Conservation (phyloP, 2,113 vertebrate genomes). For the Dipodomys spectabilis region DNA sequence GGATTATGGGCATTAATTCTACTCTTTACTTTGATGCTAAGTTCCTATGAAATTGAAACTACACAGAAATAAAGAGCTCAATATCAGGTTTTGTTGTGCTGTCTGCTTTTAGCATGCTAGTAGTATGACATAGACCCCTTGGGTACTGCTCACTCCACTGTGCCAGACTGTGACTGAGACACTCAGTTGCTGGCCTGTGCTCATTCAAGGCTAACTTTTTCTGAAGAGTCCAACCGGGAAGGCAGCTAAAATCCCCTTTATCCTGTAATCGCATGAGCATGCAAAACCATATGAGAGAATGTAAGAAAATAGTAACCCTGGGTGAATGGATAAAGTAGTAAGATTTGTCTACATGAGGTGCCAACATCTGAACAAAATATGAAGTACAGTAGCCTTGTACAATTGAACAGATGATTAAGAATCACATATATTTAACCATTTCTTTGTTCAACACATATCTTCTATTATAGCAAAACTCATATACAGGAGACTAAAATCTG, state of each 20-base stretch:
- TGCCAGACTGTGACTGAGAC: no score
- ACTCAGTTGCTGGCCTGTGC: accelerated
- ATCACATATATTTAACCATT: not conserved
- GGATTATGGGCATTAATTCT: not conserved
- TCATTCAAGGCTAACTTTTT: not conserved
- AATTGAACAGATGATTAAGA: not conserved
- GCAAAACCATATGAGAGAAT: not conserved
- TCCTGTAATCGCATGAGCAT: no score
- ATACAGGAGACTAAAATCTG: not conserved
- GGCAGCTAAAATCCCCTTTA: not conserved
- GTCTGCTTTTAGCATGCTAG: not conserved
- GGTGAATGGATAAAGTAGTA: not conserved
- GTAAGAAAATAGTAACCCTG: not conserved
- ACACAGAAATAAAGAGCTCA: not conserved
- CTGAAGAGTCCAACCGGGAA: not conserved
- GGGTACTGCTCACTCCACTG: no score
- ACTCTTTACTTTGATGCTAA: not conserved
- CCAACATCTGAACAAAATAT: not conserved
- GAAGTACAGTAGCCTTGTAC: not conserved
- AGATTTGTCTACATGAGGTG: not conserved
- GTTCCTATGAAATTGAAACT: not conserved
- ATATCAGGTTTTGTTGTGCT: accelerated
- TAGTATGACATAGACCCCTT: not conserved
- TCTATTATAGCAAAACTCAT: not conserved
- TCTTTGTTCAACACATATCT: not conserved